Evolutionary conservation across 2,888 invertebrate genomes (phyloP), one percentile per base, ranked within the genome.

Genomic region (Physocephala rufipes): DNA sequence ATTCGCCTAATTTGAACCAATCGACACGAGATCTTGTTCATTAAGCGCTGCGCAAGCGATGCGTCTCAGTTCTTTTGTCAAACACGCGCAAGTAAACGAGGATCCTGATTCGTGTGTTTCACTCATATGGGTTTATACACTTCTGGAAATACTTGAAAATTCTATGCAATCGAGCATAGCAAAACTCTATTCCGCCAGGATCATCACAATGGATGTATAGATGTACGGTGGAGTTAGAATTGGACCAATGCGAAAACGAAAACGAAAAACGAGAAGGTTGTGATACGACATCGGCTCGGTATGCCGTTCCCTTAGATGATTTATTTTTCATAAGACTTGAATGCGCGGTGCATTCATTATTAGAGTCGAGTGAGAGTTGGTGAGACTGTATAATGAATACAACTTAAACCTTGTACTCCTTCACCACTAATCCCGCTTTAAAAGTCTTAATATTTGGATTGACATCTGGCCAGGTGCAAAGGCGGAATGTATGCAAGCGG

Each of bases 1-100:
- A 83, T 83, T 80, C 81, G 80, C 80, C 82, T 83, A 82, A 83
- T 82, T 83, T 83, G 82, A 78, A 80, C 80, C 81, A 82, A 83
- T 82, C 83, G 83, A 83, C 81, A 81, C 81, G 82, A 80, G 80
- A 83, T 83, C 83, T 83, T 83, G 82, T 83, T 82, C 83, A 83
- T 81, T 83, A 83, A 83, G 82, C 82, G 83, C 79, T 83, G 80
- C 77, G 36, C 36, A 36, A 36, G 5, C 5, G 9, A 74, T 77
- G 77, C 78, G 77, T 76, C 78, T 75, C 73, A 73, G 26, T 70
- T 28, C 21, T 24, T 13, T 28, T 5, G 55, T 53, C 58, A 72
- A 72, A 66, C 73, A 47, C 69, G 64, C 63, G 45, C 51, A 71
- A 55, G 61, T 47, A 59, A 47, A 55, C 53, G 21, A 24, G 19